Evolutionary conservation across 2,113 vertebrate genomes (phyloP).

Genomic region (Corythaixoides concolor): DNA sequence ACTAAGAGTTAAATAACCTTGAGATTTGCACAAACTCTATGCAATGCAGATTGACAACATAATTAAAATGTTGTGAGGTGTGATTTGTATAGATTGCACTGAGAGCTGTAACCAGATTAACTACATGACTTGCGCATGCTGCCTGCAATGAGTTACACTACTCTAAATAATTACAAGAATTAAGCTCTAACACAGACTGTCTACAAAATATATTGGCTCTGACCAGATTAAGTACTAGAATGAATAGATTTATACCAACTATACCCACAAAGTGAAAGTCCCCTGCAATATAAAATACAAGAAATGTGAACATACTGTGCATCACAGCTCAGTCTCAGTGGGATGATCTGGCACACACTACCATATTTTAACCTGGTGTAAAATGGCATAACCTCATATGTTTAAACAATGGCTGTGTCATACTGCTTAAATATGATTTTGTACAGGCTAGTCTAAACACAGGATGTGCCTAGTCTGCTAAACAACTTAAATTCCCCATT

Average conservation of each 20-base stretch:
- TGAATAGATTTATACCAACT: neutral
- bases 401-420: neutral
- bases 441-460: neutral
- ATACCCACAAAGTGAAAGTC: neutral
- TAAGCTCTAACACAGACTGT: constrained; percentile 3
- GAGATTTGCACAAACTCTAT: neutral
- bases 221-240: constrained; percentile 28
- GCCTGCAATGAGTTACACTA: neutral
- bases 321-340: neutral
- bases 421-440: neutral
- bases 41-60: neutral
- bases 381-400: neutral
- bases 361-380: neutral
- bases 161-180: constrained; percentile 42
- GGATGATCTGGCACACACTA: neutral
- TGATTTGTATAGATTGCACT: neutral
- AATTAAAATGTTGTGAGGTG: constrained; percentile 17
- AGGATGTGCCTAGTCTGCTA: neutral
- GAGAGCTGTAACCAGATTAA: constrained; percentile 33
- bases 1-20: constrained; percentile 1
- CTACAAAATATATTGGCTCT: constrained; percentile 17
- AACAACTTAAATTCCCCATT: neutral
- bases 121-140: neutral
- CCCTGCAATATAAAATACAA: neutral
- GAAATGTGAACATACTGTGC: neutral